Evolutionary conservation across 1,140 invertebrate genomes (phyloP), one percentile per base, ranked within the genome.

Genomic region (Zaprionus lachaisei): DNA sequence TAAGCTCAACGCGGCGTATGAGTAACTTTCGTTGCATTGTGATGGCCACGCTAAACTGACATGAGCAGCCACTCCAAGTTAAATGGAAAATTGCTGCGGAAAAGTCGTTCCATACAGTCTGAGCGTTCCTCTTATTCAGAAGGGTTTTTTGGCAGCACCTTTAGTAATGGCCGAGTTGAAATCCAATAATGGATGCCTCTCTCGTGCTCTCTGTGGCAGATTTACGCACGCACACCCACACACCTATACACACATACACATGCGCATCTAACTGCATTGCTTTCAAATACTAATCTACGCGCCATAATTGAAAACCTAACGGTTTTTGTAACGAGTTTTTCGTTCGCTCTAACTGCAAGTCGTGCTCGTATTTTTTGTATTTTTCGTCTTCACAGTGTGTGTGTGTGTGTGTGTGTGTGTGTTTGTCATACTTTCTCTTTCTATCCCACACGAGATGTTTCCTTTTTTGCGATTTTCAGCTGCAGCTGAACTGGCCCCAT

Each of bases 241-340:
- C 26, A 28, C 37, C 31, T 62, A 49, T 26, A 44, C 56, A 37
- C 51, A 70, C 63, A 14, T n/a, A 60, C 20, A 68, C 31, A 31
- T 28, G 34, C 55, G 26, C 54, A 47, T 31, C 17, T 51, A 57
- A 34, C 51, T 63, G 70, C 78, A 81, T 67, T 74, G 80, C 84
- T 89, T 84, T 87, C 85, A 85, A 90, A 90, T 90, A 90, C 85
- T 90, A 90, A 90, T 90, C 85, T 90, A 85, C 73, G 85, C 81
- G 79, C 85, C 78, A 90, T 90, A 90, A 90, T 90, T 90, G 85
- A 90, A 90, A 90, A 82, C 85, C 81, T 85, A 85, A 90, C 85
- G 73, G 72, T 90, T 85, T 90, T 84, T 82, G 79, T 91, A 91
- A 85, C 85, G 85, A 90, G 81, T 85, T 90, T 91, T 91, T 91